phyloP scores from a whole-genome alignment of 1,140 invertebrate genomes.

The Popillia japonica region DNA sequence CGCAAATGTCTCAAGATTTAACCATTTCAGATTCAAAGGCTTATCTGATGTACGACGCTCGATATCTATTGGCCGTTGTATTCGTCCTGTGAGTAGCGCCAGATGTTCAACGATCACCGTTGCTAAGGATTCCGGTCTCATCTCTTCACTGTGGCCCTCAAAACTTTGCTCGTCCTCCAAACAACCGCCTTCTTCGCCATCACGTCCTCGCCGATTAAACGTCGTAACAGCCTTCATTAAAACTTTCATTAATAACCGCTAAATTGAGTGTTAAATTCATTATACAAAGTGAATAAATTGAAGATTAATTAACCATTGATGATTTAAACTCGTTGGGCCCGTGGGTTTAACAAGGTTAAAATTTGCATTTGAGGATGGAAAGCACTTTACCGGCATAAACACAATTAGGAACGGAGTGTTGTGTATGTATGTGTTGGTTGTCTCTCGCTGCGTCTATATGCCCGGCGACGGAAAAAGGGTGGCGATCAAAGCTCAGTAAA shows the following conservation, averaged over 20 bases:
- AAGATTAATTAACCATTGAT: slow-evolving; percentile 65
- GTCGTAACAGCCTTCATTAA: slow-evolving; percentile 61
- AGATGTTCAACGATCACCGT: slow-evolving; percentile 40
- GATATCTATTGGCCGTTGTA: neutral
- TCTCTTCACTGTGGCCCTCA: neutral
- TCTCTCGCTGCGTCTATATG: neutral
- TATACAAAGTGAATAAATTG: slow-evolving; percentile 65
- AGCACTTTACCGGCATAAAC: slow-evolving; percentile 57
- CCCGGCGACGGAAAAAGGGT: neutral
- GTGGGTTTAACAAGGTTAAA: slow-evolving; percentile 62
- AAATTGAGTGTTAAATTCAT: slow-evolving; percentile 65
- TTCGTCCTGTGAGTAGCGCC: slow-evolving; percentile 29
- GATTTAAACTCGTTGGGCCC: slow-evolving; percentile 62
- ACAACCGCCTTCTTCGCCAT: neutral
- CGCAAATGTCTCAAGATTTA: neutral
- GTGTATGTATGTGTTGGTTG: neutral
- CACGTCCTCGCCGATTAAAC: slow-evolving; percentile 50
- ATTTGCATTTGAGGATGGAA: slow-evolving; percentile 64
- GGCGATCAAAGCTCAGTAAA: neutral
- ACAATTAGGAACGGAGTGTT: slow-evolving; percentile 37
- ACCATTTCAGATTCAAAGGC: neutral
- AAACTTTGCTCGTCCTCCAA: neutral
- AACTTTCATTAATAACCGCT: slow-evolving; percentile 64
- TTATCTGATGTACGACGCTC: neutral
- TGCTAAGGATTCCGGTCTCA: neutral